A percentile compares a stretch with the other conserved stretches of the same genome.
Evolutionary conservation across 2,797 vertebrate genomes (phyloP).

Genomic region (Apogon hyalosoma): DNA sequence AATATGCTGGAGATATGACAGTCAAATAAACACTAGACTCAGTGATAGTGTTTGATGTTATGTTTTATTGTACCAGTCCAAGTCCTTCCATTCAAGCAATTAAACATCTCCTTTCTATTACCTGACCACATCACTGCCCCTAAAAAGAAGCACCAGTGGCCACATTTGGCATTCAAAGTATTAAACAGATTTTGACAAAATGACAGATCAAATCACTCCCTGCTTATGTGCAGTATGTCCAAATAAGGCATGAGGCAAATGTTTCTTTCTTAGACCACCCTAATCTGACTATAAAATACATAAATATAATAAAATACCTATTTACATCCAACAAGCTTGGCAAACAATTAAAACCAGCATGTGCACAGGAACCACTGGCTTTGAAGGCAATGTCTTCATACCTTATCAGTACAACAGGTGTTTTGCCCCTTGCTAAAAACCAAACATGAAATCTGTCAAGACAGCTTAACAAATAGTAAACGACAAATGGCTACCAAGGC

Average conservation of each 20-base stretch:
- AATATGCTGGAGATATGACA: background rate
- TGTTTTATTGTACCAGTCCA: slow-evolving; percentile 51
- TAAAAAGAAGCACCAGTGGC: slow-evolving; percentile 36
- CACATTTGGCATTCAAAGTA: slow-evolving; percentile 32
- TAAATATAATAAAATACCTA: slow-evolving; percentile 81
- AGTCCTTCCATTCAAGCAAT: slow-evolving; percentile 51
- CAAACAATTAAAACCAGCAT: slow-evolving; percentile 68
- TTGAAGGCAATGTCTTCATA: slow-evolving; percentile 48
- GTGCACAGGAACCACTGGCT: slow-evolving; percentile 54
- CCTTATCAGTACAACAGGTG: slow-evolving; percentile 67
- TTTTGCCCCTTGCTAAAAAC: slow-evolving; percentile 19
- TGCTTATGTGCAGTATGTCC: slow-evolving; percentile 50
- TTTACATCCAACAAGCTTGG: slow-evolving; percentile 75
- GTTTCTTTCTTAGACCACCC: slow-evolving; percentile 64
- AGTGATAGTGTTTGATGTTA: slow-evolving; percentile 31
- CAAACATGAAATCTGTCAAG: slow-evolving; percentile 28
- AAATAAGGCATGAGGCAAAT: slow-evolving; percentile 76
- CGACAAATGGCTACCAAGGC: background rate
- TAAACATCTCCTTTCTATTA: slow-evolving; percentile 35
- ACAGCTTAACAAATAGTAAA: slow-evolving; percentile 18
- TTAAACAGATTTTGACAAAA: slow-evolving; percentile 26
- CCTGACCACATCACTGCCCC: background rate
- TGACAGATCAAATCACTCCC: slow-evolving; percentile 25
- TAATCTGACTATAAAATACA: slow-evolving; percentile 77
- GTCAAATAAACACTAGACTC: slow-evolving; percentile 1